phyloP scores from a whole-genome alignment of 2,888 invertebrate genomes.

The Onchidella celtica region DNA sequence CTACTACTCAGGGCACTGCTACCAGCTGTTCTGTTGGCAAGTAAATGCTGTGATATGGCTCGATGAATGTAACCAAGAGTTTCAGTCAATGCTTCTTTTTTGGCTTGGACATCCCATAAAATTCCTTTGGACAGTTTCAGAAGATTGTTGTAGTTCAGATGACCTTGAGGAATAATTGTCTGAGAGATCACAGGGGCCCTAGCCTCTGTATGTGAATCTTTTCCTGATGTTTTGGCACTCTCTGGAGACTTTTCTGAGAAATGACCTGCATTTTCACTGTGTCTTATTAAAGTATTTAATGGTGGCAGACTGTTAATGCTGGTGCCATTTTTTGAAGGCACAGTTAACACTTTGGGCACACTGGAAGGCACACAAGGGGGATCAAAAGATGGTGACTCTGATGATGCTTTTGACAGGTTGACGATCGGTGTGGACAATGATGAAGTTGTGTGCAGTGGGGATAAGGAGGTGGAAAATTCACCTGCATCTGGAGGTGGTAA shows the following conservation, averaged over 20 bases:
- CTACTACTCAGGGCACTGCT: neutral
- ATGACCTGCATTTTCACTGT: neutral
- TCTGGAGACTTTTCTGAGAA: neutral
- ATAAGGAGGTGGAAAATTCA: neutral
- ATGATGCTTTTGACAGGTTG: neutral
- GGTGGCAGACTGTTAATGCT: neutral
- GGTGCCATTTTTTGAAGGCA: neutral
- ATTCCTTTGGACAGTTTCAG: slow-evolving; percentile 66
- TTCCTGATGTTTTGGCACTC: neutral
- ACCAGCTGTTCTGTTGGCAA: slow-evolving; percentile 22
- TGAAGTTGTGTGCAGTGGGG: neutral
- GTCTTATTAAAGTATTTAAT: neutral
- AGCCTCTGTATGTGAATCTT: neutral
- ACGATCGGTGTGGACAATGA: neutral
- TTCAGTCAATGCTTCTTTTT: slow-evolving; percentile 70
- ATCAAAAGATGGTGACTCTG: slow-evolving; percentile 25
- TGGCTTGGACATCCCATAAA: slow-evolving; percentile 74
- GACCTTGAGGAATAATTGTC: neutral
- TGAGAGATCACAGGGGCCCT: no score
- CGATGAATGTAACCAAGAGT: slow-evolving; percentile 73
- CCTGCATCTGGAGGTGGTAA: neutral
- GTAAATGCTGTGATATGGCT: slow-evolving; percentile 71
- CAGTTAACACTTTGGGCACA: neutral
- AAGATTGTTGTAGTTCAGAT: slow-evolving; percentile 45
- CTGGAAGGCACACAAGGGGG: slow-evolving; percentile 20